Base-by-base conservation (phyloP, 1,140 invertebrate genomes). In the Bradysia coprophila region DNA sequence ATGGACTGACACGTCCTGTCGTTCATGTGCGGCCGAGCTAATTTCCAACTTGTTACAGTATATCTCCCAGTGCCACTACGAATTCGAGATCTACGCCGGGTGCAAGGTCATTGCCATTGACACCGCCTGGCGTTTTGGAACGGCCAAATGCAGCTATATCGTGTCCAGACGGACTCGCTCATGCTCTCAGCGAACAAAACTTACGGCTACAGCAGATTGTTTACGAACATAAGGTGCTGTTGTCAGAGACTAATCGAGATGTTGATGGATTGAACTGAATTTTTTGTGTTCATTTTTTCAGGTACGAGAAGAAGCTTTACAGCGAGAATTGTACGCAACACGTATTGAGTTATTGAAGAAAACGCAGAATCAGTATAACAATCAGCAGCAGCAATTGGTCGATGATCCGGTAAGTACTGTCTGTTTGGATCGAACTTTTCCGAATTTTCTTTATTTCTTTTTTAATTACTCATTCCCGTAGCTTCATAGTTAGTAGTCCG, bases 131-230 rank as follows among this genome's bases (percentile, higher is more conserved):
- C 22, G 41, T 47, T 24, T 44, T 34, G 19, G 56, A 59, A 40
- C 44, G 55, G 32, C 40, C 47, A 38, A 53, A 52, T 38, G 50
- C 57, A 10, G 48, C 48, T 28, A 51, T 57, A 40, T 51, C 53
- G 18, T 59, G 78, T 47, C 61, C 80, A n/a, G 87, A 91, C 64
- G 88, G 88, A 38, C 65, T 91, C 47, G 73, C 80, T 32, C 73
- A 79, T 41, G 72, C 81, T 45, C 68, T 75, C 48, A 85, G 83
- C 55, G 76, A 83, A 43, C 65, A 84, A 46, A 85, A 90, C 56
- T 72, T 76, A 51, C 61, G 85, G 45, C 63, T 91, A 47, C 72
- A 77, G 56, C 79, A 88, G 55, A 81, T 90, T 45, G 76, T 83
- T 46, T 62, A 73, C 21, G 77, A 83, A 47, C 76, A 87, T 54